Conservation (phyloP, 2,888 invertebrate species). For the Deilephila elpenor region DNA sequence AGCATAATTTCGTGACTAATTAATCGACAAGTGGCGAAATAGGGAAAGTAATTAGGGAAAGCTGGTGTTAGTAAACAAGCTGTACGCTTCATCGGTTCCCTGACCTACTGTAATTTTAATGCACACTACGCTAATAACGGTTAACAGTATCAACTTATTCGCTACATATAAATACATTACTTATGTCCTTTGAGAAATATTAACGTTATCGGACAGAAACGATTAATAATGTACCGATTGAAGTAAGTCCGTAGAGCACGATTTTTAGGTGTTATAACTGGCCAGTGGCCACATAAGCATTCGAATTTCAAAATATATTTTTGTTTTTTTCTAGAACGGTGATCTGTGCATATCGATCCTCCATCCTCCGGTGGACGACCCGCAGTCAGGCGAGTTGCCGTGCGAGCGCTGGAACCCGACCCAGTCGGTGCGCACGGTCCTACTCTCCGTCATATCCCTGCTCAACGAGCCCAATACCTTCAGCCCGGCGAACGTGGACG, state of each 20-base stretch:
- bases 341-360: conserved; percentile 99
- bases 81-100: conserved; percentile 21
- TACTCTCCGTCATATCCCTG: conserved; percentile 98
- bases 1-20: background rate
- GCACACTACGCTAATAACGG: background rate
- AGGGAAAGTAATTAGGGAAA: conserved; percentile 22
- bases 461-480: conserved; percentile 99
- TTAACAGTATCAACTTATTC: background rate
- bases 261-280: no score
- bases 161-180: background rate
- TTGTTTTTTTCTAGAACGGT: conserved; percentile 90
- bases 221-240: no score
- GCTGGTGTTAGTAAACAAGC: conserved; percentile 25
- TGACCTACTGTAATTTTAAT: conserved; percentile 19
- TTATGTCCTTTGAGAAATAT: background rate
- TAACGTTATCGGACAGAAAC: no score
- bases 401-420: conserved; percentile 99
- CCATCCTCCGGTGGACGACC: conserved; percentile 99
- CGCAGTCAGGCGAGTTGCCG: conserved; percentile 98
- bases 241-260: no score
- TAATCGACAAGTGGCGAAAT: conserved; percentile 4
- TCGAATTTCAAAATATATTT: background rate
- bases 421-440: conserved; percentile 99
- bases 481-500: conserved; percentile 99
- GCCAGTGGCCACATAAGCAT: no score